A percentile compares a stretch with the other conserved stretches of the same genome.
These are phyloP conservation scores for Ditula angustiorana DNA, from an alignment of 2,888 invertebrate genomes.

Conservation along the genomic window DNA sequence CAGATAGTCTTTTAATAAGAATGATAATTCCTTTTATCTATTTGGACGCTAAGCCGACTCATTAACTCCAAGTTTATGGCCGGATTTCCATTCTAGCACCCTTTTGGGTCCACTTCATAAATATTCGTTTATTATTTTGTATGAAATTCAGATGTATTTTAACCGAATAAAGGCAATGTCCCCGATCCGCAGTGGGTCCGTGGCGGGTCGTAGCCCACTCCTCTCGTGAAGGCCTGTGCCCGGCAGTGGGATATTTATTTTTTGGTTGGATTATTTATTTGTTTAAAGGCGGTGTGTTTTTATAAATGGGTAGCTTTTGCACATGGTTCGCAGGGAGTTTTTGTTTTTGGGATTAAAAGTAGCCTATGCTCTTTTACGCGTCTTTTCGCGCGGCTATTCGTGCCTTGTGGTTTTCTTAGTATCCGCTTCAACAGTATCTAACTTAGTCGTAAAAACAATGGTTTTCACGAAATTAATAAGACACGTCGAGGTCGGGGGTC, in stretches of 20 bases:
- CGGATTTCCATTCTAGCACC: conserved; percentile 30
- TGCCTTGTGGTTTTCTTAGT: too few species aligned
- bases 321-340: neutral
- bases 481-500: too few species aligned
- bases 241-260: neutral
- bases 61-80: conserved; percentile 35
- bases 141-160: conserved; percentile 9
- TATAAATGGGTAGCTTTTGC: neutral
- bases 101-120: conserved; percentile 31
- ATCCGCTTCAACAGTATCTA: too few species aligned
- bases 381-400: too few species aligned
- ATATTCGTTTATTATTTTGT: conserved; percentile 34
- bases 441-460: too few species aligned
- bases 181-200: neutral
- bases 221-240: neutral
- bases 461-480: too few species aligned
- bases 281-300: neutral
- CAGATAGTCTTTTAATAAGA: conserved; percentile 37
- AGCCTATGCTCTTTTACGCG: too few species aligned
- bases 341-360: neutral
- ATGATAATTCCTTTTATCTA: conserved; percentile 40
- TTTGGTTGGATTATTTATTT: neutral
- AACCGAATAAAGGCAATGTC: conserved; percentile 6
- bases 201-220: neutral
- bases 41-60: conserved; percentile 35